Evolutionary conservation across 2,888 invertebrate genomes (phyloP).

Genomic region (Ryuthela nishihirai): DNA sequence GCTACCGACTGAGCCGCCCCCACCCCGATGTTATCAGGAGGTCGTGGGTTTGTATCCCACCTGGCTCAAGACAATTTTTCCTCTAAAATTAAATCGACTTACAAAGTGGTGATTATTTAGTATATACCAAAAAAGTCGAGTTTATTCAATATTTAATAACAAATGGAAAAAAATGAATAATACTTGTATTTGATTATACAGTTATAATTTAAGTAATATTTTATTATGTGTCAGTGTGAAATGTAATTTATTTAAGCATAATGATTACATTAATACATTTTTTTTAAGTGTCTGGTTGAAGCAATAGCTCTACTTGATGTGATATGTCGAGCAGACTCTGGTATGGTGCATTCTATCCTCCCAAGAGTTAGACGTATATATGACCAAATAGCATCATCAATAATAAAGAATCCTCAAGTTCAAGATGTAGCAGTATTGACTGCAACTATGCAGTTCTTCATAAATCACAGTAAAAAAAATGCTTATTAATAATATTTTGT

Average conservation of each 20-base stretch:
- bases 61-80: too few relatives aligned
- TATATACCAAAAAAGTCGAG: too few relatives aligned
- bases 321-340: slow-evolving; percentile 26
- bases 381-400: slow-evolving; percentile 11
- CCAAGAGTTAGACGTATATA: slow-evolving; percentile 23
- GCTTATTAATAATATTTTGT: not conserved
- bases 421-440: slow-evolving; percentile 25
- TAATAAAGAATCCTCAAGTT: slow-evolving; percentile 4
- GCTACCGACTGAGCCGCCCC: too few relatives aligned
- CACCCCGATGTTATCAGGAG: too few relatives aligned
- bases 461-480: slow-evolving; percentile 27
- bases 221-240: not conserved
- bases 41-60: too few relatives aligned
- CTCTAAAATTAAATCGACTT: too few relatives aligned
- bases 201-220: not conserved
- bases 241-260: not conserved
- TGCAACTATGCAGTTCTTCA: slow-evolving; percentile 31
- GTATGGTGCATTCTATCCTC: slow-evolving; percentile 27
- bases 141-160: too few relatives aligned
- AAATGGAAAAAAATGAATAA: too few relatives aligned
- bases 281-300: slow-evolving; percentile 31
- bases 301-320: slow-evolving; percentile 28
- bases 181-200: too few relatives aligned
- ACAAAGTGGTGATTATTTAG: too few relatives aligned
- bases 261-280: not conserved